Percentiles rank a stretch among this genome's conserved stretches.
Evolutionary conservation across 2,888 invertebrate genomes (phyloP).

Genomic region (Tanytarsus gracilentus): DNA sequence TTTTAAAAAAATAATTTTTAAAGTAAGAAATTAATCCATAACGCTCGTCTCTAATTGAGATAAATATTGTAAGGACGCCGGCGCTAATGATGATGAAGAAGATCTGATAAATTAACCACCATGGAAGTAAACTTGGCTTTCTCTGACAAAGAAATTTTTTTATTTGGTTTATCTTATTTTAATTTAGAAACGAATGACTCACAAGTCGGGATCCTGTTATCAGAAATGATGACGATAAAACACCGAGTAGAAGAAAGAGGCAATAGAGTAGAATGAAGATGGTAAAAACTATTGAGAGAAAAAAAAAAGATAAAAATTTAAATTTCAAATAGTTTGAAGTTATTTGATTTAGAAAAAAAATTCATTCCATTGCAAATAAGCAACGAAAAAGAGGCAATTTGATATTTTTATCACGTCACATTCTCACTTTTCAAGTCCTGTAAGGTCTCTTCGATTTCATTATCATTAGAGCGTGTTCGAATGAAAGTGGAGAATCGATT

Average conservation of each 20-base stretch:
- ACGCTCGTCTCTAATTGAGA: slow-evolving; percentile 4
- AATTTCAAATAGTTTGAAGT: too few species aligned
- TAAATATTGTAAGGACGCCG: background rate
- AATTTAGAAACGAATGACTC: background rate
- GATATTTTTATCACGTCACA: slow-evolving; percentile 3
- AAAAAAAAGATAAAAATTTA: background rate
- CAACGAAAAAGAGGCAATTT: too few species aligned
- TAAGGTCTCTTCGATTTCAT: slow-evolving; percentile 6
- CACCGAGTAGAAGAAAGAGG: slow-evolving; percentile 11
- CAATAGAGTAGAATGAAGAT: slow-evolving; percentile 8
- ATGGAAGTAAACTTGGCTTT: slow-evolving; percentile 2
- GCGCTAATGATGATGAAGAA: slow-evolving; percentile 7
- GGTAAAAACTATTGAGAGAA: background rate
- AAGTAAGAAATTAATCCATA: slow-evolving; percentile 10
- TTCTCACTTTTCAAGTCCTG: slow-evolving; percentile 17
- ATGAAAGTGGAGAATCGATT: slow-evolving; percentile 4
- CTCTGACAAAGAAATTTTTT: background rate
- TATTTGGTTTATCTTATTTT: background rate
- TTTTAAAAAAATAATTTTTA: slow-evolving; percentile 7
- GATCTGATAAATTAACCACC: slow-evolving; percentile 20
- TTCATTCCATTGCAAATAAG: too few species aligned
- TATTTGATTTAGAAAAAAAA: too few species aligned
- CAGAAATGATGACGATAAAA: slow-evolving; percentile 15
- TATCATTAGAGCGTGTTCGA: background rate
- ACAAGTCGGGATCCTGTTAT: slow-evolving; percentile 18